These are phyloP conservation scores for Telmatochromis sp. DNA, from an alignment of 2,113 vertebrate species.

Conservation along the genomic window DNA sequence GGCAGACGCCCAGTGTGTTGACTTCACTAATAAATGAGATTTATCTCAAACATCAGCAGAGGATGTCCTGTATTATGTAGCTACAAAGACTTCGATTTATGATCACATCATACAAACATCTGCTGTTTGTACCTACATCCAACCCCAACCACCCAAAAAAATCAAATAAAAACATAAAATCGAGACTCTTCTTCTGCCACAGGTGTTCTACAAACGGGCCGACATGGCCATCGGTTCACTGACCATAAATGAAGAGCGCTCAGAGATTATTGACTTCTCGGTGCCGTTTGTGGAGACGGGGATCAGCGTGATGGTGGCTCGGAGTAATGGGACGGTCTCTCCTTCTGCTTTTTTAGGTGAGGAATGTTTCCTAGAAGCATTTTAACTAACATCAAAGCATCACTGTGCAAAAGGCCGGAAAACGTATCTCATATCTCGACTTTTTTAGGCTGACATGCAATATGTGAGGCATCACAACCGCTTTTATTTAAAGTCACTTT, in stretches of 20 bases:
- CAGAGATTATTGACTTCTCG: conserved; percentile 94
- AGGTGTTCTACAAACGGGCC: conserved; percentile 94
- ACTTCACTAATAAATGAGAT: background rate
- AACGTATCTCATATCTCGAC: fast-evolving
- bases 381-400: background rate
- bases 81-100: background rate
- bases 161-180: background rate
- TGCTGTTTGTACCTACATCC: background rate
- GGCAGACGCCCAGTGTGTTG: background rate
- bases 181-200: background rate
- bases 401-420: background rate
- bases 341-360: conserved; percentile 94
- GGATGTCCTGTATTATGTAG: background rate
- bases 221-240: conserved; percentile 99
- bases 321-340: conserved; percentile 94
- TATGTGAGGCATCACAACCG: background rate
- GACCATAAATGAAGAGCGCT: conserved; percentile 96
- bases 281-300: conserved; percentile 98
- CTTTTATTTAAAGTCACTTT: background rate
- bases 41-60: conserved; percentile 17
- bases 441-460: background rate
- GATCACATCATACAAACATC: background rate
- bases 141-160: background rate
- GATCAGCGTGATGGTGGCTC: conserved; percentile 96
- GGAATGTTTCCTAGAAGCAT: background rate